Percentiles rank a stretch among this genome's conserved stretches.
phyloP scores from a whole-genome alignment of 2,888 invertebrate species.

The Candidula unifasciata region DNA sequence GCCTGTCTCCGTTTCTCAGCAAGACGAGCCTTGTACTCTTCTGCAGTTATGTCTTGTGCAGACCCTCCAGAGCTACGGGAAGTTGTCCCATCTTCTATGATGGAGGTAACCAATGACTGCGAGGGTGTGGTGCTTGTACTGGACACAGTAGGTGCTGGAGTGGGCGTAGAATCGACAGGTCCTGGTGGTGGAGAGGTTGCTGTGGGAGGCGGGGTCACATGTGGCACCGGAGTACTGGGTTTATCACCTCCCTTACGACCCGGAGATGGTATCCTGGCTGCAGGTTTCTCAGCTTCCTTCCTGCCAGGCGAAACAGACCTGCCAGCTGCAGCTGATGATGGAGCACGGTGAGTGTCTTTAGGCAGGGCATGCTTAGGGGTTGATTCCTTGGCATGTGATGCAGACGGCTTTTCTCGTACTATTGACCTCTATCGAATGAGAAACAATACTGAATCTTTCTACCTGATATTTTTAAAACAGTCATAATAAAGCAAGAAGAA shows the following conservation, averaged over 20 bases:
- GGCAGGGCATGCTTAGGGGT: conserved; percentile 6
- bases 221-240: conserved; percentile 28
- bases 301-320: conserved; percentile 39
- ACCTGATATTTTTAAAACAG: no score
- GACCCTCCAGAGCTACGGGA: conserved; percentile 47
- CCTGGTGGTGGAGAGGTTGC: conserved; percentile 48
- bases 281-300: conserved; percentile 3
- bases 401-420: conserved; percentile 32
- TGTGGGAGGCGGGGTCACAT: conserved; percentile 55
- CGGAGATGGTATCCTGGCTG: conserved; percentile 24
- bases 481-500: no score
- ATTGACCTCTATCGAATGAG: conserved; percentile 33
- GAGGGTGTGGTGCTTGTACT: conserved; percentile 16
- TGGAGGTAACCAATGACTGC: not conserved
- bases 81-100: conserved; percentile 48
- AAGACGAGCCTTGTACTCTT: conserved; percentile 94
- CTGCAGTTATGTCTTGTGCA: conserved; percentile 76
- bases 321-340: conserved; percentile 9
- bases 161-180: conserved; percentile 18
- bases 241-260: conserved; percentile 15
- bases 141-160: not conserved
- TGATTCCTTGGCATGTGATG: not conserved
- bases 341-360: conserved; percentile 27
- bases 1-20: conserved; percentile 92
- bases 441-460: not conserved